Percentiles rank a stretch among this genome's conserved stretches.
Conservation (phyloP, 2,888 invertebrate species). For the Plebejus anna region DNA sequence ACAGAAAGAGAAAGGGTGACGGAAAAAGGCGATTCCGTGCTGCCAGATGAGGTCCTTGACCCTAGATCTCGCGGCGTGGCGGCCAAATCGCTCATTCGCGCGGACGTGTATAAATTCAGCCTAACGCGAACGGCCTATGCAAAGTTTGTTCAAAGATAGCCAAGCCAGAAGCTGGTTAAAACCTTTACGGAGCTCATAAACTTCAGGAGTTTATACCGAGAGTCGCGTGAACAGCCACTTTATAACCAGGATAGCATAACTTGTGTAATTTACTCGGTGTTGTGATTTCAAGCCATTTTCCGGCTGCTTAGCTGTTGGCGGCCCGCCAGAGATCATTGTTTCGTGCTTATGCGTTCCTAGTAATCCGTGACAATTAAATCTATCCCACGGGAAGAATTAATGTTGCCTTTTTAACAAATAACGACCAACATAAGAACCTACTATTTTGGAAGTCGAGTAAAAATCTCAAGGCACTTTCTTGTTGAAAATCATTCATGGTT, state of each 20-base stretch:
- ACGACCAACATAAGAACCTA: background rate
- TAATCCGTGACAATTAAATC: constrained; percentile 19
- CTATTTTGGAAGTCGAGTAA: too few species aligned
- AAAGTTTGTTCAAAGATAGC: background rate
- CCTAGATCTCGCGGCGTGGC: too few species aligned
- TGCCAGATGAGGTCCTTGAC: too few species aligned
- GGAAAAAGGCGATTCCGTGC: too few species aligned
- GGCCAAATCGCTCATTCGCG: too few species aligned
- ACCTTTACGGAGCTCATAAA: background rate
- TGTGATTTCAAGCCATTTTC: constrained; percentile 19
- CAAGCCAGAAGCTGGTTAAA: background rate
- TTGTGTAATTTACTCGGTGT: constrained; percentile 10
- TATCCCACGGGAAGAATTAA: constrained; percentile 39
- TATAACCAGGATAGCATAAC: constrained; percentile 1
- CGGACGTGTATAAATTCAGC: too few species aligned
- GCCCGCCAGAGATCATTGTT: background rate
- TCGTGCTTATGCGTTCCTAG: background rate
- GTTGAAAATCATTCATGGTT: too few species aligned
- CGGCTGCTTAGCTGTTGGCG: constrained; percentile 23
- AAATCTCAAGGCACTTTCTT: too few species aligned
- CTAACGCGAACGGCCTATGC: too few species aligned
- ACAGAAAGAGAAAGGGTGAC: too few species aligned
- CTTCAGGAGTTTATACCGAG: background rate
- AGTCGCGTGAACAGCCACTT: constrained; percentile 8
- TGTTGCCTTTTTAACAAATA: background rate